Conservation (phyloP, 2,797 vertebrate genomes). For the Crypturellus tataupa region DNA sequence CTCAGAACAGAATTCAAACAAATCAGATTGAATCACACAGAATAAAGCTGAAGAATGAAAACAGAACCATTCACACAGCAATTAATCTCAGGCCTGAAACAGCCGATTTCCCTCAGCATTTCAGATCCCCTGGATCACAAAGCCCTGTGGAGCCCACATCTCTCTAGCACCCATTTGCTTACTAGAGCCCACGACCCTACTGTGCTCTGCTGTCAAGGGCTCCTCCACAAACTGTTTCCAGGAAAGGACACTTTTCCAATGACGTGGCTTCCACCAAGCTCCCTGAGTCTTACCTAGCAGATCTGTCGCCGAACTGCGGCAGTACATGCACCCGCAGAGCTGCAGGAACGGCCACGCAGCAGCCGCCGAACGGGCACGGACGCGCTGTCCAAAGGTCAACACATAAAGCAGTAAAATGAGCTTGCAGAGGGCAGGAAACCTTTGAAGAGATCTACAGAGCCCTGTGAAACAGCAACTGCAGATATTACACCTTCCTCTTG, state of each 20-base stretch:
- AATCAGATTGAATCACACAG: constrained; percentile 7
- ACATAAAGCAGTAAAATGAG: background rate
- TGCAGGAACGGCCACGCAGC: background rate
- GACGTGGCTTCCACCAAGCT: background rate
- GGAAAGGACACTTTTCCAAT: background rate
- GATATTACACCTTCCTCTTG: background rate
- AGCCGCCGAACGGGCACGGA: background rate
- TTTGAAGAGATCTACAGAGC: background rate
- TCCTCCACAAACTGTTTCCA: background rate
- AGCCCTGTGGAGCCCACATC: background rate
- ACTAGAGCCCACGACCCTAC: background rate
- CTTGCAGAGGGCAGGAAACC: background rate
- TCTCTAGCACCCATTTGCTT: background rate
- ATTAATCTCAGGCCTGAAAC: background rate
- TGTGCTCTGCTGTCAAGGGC: background rate
- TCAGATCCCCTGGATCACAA: background rate
- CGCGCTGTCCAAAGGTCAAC: background rate
- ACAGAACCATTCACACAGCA: constrained; percentile 36
- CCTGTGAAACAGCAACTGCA: background rate
- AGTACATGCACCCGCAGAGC: background rate
- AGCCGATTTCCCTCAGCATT: background rate
- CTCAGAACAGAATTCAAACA: constrained; percentile 35
- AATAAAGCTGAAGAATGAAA: constrained; percentile 6
- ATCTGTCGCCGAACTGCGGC: background rate
- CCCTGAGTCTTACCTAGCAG: background rate